These are phyloP conservation scores for Epistrophe grossulariae DNA, from an alignment of 2,888 invertebrate species.

Conservation along the genomic window DNA sequence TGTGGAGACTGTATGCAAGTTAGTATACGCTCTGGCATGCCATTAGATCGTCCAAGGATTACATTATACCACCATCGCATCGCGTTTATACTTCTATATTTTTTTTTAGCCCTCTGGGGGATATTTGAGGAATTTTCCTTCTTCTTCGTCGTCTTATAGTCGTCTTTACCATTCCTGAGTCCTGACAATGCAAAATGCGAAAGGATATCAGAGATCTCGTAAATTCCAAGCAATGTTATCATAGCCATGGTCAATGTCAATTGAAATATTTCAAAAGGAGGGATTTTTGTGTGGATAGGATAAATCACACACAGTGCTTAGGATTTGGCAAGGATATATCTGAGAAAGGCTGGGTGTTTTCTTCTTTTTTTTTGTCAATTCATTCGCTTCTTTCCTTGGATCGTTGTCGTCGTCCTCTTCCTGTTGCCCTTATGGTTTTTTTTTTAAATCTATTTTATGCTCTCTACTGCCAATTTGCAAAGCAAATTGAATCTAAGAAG, in stretches of 20 bases:
- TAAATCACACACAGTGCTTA: conserved; percentile 57
- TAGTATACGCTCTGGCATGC: conserved; percentile 49
- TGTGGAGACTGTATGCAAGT: conserved; percentile 24
- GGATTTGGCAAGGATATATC: conserved; percentile 48
- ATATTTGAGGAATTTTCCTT: conserved; percentile 46
- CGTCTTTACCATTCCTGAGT: conserved; percentile 31
- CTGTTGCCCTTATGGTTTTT: conserved; percentile 30
- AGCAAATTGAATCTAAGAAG: conserved; percentile 73
- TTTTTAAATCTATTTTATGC: conserved; percentile 10
- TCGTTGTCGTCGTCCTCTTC: conserved; percentile 12
- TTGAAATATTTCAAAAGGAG: conserved; percentile 71
- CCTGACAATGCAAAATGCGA: conserved; percentile 65
- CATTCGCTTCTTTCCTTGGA: not conserved
- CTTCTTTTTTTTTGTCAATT: conserved; percentile 22
- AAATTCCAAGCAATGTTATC: conserved; percentile 70
- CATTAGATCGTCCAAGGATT: conserved; percentile 60
- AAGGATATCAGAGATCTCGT: conserved; percentile 72
- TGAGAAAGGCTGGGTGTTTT: conserved; percentile 21
- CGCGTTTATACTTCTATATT: not conserved
- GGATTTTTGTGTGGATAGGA: conserved; percentile 60
- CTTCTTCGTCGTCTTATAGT: conserved; percentile 5
- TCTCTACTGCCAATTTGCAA: conserved; percentile 66
- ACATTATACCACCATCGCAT: conserved; percentile 38
- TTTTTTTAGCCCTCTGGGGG: not conserved
- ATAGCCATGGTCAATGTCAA: conserved; percentile 75